Percentiles rank a stretch among this genome's conserved stretches.
phyloP scores from a whole-genome alignment of 92 coral and sea anemone genomes.

The Paragorgia papillata region DNA sequence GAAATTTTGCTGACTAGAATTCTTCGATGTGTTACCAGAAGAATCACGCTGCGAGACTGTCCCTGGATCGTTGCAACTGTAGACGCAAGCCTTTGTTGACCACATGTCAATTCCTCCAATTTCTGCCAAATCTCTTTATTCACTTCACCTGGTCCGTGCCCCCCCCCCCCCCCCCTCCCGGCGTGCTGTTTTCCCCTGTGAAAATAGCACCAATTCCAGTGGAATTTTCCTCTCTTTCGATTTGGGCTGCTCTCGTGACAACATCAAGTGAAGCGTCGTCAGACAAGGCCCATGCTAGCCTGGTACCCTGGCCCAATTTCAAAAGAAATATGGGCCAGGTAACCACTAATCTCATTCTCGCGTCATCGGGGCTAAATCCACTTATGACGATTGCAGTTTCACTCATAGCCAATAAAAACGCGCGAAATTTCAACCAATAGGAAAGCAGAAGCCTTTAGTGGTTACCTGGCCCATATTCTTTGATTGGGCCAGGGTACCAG shows the following conservation, averaged over 20 bases:
- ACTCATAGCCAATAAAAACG: too few species aligned
- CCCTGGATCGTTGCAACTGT: background rate
- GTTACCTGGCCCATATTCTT: too few species aligned
- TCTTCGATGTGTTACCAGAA: background rate
- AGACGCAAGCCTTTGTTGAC: constrained; percentile 6
- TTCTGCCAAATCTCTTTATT: constrained; percentile 14
- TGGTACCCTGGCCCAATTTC: too few species aligned
- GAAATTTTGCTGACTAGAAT: background rate
- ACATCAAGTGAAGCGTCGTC: constrained; percentile 15
- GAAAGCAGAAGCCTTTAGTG: too few species aligned
- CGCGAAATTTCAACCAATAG: too few species aligned
- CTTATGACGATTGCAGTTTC: too few species aligned
- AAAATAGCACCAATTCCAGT: background rate
- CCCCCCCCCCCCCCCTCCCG: too few species aligned
- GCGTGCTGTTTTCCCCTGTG: background rate
- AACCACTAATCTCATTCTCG: too few species aligned
- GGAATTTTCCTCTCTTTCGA: background rate
- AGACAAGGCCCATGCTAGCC: background rate
- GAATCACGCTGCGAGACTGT: background rate
- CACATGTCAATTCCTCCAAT: background rate
- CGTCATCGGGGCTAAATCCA: too few species aligned
- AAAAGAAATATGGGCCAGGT: too few species aligned
- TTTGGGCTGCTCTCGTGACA: constrained; percentile 8
- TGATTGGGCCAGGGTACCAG: too few species aligned
- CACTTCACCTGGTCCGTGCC: background rate